Conservation (phyloP, 2,797 vertebrate species). For the Cossypha heuglini region DNA sequence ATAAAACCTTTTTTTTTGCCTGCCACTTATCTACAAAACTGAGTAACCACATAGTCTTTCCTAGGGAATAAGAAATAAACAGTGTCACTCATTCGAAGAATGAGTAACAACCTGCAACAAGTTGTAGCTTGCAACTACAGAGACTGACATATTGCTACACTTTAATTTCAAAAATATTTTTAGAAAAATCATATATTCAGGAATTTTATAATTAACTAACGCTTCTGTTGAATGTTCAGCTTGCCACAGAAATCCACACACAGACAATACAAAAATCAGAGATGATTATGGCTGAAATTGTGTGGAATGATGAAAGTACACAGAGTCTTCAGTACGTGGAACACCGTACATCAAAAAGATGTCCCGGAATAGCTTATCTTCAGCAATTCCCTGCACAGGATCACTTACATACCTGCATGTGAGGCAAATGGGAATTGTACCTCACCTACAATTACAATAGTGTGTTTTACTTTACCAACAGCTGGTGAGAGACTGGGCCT, state of each 20-base stretch:
- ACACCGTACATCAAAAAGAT: not conserved
- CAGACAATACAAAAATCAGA: not conserved
- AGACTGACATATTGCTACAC: not conserved
- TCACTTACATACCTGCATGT: not conserved
- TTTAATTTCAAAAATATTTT: slow-evolving; percentile 9
- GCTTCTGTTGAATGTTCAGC: slow-evolving; percentile 3
- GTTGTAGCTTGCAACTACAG: not conserved
- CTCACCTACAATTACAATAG: not conserved
- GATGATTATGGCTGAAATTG: not conserved
- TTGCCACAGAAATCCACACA: not conserved
- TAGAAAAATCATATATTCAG: slow-evolving; percentile 4
- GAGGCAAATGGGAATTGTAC: not conserved
- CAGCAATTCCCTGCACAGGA: not conserved
- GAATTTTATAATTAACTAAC: slow-evolving; percentile 22
- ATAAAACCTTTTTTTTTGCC: not conserved
- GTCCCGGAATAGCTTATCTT: not conserved
- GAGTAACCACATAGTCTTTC: not conserved
- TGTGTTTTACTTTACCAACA: not conserved
- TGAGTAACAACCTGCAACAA: not conserved
- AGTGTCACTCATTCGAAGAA: not conserved
- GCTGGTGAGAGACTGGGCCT: not conserved
- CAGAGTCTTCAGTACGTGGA: not conserved
- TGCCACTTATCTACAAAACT: not conserved
- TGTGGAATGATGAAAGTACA: not conserved
- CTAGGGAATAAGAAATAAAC: not conserved